Evolutionary conservation across 2,888 invertebrate genomes (phyloP).

Genomic region (Pseudoips prasinana): DNA sequence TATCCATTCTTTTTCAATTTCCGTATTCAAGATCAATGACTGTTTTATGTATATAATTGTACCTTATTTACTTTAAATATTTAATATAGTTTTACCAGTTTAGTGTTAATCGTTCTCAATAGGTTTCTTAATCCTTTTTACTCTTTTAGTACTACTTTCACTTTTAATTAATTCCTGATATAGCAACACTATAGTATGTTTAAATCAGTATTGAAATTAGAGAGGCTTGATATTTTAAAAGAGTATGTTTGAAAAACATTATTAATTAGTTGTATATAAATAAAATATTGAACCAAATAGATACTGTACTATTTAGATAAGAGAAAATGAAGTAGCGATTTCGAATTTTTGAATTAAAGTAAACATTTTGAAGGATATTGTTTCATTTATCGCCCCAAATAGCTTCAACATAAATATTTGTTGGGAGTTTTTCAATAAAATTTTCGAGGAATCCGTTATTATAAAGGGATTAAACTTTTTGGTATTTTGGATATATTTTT

Average conservation of each 20-base stretch:
- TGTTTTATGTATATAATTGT: constrained; percentile 1
- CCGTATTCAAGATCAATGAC: constrained; percentile 9
- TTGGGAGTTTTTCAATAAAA: not conserved
- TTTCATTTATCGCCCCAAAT: constrained; percentile 28
- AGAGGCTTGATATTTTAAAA: constrained; percentile 52
- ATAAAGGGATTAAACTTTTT: not conserved
- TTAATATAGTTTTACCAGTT: constrained; percentile 4
- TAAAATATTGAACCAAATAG: constrained; percentile 54
- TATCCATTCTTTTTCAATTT: not conserved
- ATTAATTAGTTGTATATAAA: constrained; percentile 59
- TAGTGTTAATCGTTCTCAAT: constrained; percentile 1
- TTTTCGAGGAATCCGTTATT: not conserved
- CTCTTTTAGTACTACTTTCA: constrained; percentile 3
- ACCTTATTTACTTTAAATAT: constrained; percentile 3
- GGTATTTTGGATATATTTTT: not conserved
- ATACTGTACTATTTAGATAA: constrained; percentile 54
- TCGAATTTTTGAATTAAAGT: constrained; percentile 64
- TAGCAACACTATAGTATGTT: constrained; percentile 19
- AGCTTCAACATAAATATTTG: not conserved
- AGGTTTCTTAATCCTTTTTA: constrained; percentile 6
- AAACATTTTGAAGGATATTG: constrained; percentile 46
- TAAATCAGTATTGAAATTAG: too few relatives aligned
- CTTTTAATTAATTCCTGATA: constrained; percentile 11
- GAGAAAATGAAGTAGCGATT: constrained; percentile 61
- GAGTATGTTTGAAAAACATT: constrained; percentile 69